Conservation (phyloP, 2,797 vertebrate genomes). For the Pangasius krempfi region DNA sequence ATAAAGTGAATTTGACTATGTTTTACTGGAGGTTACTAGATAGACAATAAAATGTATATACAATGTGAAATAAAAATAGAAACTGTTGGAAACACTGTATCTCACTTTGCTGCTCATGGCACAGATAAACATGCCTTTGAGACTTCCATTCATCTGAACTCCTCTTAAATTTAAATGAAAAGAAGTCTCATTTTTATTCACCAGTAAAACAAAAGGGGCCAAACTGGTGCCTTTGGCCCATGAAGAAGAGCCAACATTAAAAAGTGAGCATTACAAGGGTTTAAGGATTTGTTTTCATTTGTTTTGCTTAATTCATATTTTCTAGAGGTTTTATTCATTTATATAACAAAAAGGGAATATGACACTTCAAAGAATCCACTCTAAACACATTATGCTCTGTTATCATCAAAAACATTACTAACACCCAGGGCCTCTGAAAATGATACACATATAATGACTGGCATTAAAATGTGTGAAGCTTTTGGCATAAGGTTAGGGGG, state of each 20-base stretch:
- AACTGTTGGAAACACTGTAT: background rate
- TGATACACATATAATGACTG: background rate
- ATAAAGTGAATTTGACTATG: background rate
- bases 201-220: constrained; percentile 8
- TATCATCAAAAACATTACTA: constrained; percentile 7
- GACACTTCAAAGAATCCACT: background rate
- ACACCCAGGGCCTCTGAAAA: background rate
- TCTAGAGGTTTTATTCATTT: constrained; percentile 2
- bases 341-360: background rate
- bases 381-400: background rate
- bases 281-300: constrained; percentile 1
- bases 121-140: background rate
- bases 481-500: background rate
- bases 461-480: background rate
- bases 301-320: background rate
- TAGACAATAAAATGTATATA: background rate
- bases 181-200: background rate
- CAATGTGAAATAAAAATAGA: background rate
- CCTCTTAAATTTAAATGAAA: constrained; percentile 17
- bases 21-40: background rate
- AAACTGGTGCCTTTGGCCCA: background rate
- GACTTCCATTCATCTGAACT: background rate
- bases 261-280: background rate
- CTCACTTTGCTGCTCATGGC: background rate
- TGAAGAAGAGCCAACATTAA: background rate